Percentiles rank a stretch among this genome's conserved stretches.
Evolutionary conservation across 2,888 invertebrate genomes (phyloP).

Genomic region (Ophion ellenae): DNA sequence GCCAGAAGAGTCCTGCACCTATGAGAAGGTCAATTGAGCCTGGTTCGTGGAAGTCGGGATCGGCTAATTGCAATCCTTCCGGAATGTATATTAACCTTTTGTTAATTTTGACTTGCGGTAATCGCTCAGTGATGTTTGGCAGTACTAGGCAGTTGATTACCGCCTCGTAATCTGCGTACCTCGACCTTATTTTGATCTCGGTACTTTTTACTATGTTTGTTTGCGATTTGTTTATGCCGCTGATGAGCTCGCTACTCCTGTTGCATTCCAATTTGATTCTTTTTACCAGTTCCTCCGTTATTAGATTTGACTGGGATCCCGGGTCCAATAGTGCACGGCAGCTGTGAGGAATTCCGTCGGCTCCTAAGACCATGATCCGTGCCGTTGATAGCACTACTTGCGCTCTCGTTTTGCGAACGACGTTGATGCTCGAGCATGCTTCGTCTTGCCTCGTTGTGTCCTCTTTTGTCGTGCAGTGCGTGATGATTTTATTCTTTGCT

Average conservation of each 20-base stretch:
- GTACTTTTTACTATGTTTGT: conserved; percentile 31
- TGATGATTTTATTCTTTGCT: conserved; percentile 23
- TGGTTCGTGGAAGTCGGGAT: conserved; percentile 59
- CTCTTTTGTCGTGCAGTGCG: conserved; percentile 1
- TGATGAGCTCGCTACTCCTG: conserved; percentile 40
- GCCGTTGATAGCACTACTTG: conserved; percentile 65
- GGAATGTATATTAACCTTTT: conserved; percentile 42
- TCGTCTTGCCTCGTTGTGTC: neutral
- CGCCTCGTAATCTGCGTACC: conserved; percentile 41
- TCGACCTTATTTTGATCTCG: conserved; percentile 52
- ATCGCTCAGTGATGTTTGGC: conserved; percentile 54
- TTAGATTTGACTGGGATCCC: conserved; percentile 66
- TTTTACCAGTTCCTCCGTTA: conserved; percentile 51
- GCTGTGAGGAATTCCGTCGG: conserved; percentile 35
- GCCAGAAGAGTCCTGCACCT: conserved; percentile 61
- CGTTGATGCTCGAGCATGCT: neutral
- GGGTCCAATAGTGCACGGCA: conserved; percentile 63
- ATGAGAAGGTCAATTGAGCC: conserved; percentile 52
- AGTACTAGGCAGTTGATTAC: conserved; percentile 59
- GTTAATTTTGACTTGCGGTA: conserved; percentile 54
- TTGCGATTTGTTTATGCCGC: conserved; percentile 50
- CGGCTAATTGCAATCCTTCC: conserved; percentile 52
- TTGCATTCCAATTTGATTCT: conserved; percentile 53
- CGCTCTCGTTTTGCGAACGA: conserved; percentile 21
- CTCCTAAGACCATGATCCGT: conserved; percentile 54